phyloP scores from a whole-genome alignment of 2,113 vertebrate species.

The Zosterops borbonicus region DNA sequence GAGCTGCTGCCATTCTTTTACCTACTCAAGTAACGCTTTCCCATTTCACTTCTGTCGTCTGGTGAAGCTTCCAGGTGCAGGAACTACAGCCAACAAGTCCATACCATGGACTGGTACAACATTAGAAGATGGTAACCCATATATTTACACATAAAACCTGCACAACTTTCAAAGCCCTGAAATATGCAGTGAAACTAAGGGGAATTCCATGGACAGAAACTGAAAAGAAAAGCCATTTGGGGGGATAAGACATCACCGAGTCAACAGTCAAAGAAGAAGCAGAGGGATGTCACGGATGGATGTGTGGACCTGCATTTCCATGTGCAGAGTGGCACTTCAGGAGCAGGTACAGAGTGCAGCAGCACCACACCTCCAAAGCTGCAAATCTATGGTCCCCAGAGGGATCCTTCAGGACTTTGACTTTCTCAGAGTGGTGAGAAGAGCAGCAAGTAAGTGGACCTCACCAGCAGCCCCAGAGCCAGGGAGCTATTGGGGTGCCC shows the following conservation, averaged over 20 bases:
- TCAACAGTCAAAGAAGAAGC: background rate
- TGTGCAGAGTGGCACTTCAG: fast-evolving
- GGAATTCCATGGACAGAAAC: background rate
- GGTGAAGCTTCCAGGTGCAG: background rate
- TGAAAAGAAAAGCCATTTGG: background rate
- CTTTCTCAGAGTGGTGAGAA: background rate
- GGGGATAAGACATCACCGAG: background rate
- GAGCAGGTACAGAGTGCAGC: background rate
- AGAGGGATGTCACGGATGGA: background rate
- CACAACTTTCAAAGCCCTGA: fast-evolving
- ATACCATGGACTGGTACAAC: background rate
- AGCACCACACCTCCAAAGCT: background rate
- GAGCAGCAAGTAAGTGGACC: background rate
- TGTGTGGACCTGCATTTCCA: background rate
- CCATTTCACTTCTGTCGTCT: background rate
- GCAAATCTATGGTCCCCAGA: background rate
- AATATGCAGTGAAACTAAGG: background rate
- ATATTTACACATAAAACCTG: background rate
- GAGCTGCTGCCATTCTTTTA: background rate
- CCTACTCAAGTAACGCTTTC: background rate
- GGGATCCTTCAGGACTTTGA: background rate
- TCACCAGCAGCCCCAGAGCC: background rate
- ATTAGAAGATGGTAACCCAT: background rate
- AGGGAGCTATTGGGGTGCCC: background rate
- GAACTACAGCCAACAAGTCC: background rate